These are phyloP conservation scores for Ceratosolen fusciceps DNA, from an alignment of 1,140 invertebrate genomes.

Conservation along the genomic window DNA sequence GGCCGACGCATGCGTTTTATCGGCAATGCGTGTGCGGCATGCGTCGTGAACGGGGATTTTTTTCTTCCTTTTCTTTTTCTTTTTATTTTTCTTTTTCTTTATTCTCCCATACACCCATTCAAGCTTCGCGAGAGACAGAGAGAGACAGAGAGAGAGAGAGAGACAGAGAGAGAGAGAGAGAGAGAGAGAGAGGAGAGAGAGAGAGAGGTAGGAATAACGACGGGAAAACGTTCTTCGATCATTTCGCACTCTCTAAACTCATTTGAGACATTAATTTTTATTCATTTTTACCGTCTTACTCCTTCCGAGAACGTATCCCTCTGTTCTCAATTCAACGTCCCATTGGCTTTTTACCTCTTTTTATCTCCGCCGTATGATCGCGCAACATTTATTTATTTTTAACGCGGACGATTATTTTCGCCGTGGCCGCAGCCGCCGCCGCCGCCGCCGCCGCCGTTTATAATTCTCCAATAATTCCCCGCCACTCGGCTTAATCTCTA, in stretches of 20 bases:
- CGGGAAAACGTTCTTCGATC: constrained; percentile 3
- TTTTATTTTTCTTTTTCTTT: too few species aligned
- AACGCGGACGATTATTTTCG: neutral
- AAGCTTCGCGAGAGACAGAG: too few species aligned
- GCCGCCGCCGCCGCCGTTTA: too few species aligned
- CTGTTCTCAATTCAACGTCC: neutral
- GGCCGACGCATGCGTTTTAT: constrained; percentile 1
- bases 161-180: too few species aligned
- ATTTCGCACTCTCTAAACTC: constrained; percentile 14
- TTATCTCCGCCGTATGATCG: neutral
- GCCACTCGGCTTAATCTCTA: neutral
- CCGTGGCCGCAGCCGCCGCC: too few species aligned
- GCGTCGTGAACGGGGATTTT: neutral
- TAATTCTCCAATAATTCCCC: neutral
- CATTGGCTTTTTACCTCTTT: neutral
- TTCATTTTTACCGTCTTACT: neutral
- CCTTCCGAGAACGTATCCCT: neutral
- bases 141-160: too few species aligned
- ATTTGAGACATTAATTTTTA: neutral
- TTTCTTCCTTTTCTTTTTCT: too few species aligned
- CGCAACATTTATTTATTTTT: neutral
- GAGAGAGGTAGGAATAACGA: neutral
- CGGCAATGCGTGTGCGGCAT: neutral
- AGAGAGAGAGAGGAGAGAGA: too few species aligned
- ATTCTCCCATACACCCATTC: too few species aligned